Base-by-base conservation (phyloP, 1,140 invertebrate species). In the Chironomus tepperi region DNA sequence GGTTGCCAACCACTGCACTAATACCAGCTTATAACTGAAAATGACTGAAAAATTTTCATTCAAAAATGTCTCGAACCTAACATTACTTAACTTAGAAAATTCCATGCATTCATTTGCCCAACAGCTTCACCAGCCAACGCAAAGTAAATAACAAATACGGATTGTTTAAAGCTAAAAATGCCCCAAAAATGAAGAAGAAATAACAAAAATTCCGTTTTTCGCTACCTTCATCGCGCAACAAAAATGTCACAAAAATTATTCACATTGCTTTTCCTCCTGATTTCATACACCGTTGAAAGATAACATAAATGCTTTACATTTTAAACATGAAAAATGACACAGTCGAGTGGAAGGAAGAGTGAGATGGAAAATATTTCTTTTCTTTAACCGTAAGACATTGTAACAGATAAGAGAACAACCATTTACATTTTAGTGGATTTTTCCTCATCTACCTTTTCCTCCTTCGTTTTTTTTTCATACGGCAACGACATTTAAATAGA, bases 291-390 rank as follows among this genome's bases (percentile, higher is more conserved):
- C 12, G 47, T n/a, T 57, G 47, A 57, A 57, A 70, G 65, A 70
- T 70, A 70, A 70, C 65, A 70, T 70, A 70, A 70, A 70, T 70
- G 65, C 65, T 70, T 70, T 70, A 70, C 65, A 57, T 57, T 57
- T 57, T 57, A 57, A 57, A 57, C 47, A 70, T 70, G 65, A 70
- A 18, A 16, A 19, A 70, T 70, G 65, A 70, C 65, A 57, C 10
- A 57, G 47, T 12, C n/a, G 47, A 57, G n/a, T 34, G 24, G 24
- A 34, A 34, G 24, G 24, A 5, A 34, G 24, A 34, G 24, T 34
- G 24, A 34, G 24, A 34, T 34, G 24, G 47, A 70, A 70, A 70
- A 70, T 21, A 10, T 70, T 70, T 21, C 24, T 34, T 34, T 34
- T 34, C 5, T 34, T 34, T 12, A 21, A 70, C 16, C 9, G 47